These are phyloP conservation scores for Zaprionus tsacasi DNA, from an alignment of 1,140 invertebrate species.

Conservation along the genomic window DNA sequence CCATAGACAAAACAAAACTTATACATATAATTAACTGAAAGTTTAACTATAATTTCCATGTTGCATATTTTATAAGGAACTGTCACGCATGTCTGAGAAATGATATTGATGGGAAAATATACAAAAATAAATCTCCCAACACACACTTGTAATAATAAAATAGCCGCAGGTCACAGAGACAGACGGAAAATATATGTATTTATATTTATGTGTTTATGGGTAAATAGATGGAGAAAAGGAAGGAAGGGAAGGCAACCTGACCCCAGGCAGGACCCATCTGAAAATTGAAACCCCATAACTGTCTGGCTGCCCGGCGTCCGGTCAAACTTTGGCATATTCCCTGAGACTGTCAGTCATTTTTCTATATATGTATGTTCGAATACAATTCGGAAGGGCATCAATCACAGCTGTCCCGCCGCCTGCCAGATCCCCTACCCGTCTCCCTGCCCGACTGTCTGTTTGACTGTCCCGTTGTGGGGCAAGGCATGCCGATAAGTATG, in stretches of 20 bases:
- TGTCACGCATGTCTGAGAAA: slow-evolving; percentile 22
- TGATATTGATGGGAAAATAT: slow-evolving; percentile 10
- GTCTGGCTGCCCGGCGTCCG: not conserved
- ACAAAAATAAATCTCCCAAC: slow-evolving; percentile 35
- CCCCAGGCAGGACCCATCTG: slow-evolving; percentile 18
- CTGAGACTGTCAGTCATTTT: slow-evolving; percentile 11
- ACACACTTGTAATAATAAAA: slow-evolving; percentile 28
- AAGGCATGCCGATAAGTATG: not conserved
- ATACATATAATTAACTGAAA: slow-evolving; percentile 27
- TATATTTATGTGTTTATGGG: slow-evolving; percentile 1
- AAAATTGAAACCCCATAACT: slow-evolving; percentile 29
- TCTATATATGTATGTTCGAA: slow-evolving; percentile 23
- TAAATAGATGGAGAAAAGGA: slow-evolving; percentile 8
- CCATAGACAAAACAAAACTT: not conserved
- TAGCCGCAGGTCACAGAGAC: not conserved
- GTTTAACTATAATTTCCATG: slow-evolving; percentile 23
- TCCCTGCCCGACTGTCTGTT: not conserved
- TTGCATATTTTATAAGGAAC: slow-evolving; percentile 34
- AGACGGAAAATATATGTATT: slow-evolving; percentile 12
- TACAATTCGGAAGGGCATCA: slow-evolving; percentile 36
- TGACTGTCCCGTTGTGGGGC: slow-evolving; percentile 13
- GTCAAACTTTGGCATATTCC: slow-evolving; percentile 23
- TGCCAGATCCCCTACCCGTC: not conserved
- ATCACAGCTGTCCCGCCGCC: slow-evolving; percentile 15
- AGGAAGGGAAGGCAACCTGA: not conserved